Percentiles rank a stretch among this genome's conserved stretches.
Evolutionary conservation across 1,140 invertebrate species (phyloP).

Genomic region (Drosophila paulistorum): DNA sequence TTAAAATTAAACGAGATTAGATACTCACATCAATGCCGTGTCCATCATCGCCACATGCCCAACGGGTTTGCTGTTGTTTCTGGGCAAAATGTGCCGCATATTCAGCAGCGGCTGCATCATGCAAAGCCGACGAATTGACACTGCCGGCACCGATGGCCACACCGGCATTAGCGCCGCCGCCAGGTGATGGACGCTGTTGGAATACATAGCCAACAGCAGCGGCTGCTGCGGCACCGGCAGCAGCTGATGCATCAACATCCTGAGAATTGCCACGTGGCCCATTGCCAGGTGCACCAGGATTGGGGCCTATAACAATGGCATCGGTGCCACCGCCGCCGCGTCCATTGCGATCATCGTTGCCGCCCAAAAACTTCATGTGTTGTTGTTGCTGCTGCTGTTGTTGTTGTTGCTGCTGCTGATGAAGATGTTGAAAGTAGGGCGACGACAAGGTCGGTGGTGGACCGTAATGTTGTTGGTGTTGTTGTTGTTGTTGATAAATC

Average conservation of each 20-base stretch:
- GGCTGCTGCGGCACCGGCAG: constrained; percentile 71
- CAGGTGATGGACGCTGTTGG: constrained; percentile 73
- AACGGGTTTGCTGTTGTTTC: constrained; percentile 77
- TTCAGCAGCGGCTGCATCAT: constrained; percentile 74
- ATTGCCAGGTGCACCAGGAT: constrained; percentile 25
- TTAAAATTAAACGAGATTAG: too few species aligned
- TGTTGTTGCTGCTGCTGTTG: constrained; percentile 44
- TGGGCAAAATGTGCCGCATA: constrained; percentile 79
- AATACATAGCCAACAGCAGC: constrained; percentile 79
- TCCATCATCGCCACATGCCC: constrained; percentile 78
- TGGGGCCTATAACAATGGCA: constrained; percentile 52
- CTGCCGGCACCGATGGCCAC: constrained; percentile 35
- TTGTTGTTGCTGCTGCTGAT: constrained; percentile 37
- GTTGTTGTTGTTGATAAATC: constrained; percentile 25
- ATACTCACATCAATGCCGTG: constrained; percentile 82
- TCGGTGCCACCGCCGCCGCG: constrained; percentile 73
- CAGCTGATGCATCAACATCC: constrained; percentile 68
- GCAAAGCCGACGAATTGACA: constrained; percentile 62
- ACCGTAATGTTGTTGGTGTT: constrained; percentile 55
- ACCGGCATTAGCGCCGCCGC: constrained; percentile 32
- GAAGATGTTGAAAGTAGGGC: constrained; percentile 48
- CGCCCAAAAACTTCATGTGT: constrained; percentile 83
- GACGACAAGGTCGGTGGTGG: constrained; percentile 34
- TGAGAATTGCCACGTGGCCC: constrained; percentile 47
- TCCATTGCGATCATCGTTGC: constrained; percentile 80